Conservation (phyloP, 2,113 vertebrate species). For the Seriola aureovittata region DNA sequence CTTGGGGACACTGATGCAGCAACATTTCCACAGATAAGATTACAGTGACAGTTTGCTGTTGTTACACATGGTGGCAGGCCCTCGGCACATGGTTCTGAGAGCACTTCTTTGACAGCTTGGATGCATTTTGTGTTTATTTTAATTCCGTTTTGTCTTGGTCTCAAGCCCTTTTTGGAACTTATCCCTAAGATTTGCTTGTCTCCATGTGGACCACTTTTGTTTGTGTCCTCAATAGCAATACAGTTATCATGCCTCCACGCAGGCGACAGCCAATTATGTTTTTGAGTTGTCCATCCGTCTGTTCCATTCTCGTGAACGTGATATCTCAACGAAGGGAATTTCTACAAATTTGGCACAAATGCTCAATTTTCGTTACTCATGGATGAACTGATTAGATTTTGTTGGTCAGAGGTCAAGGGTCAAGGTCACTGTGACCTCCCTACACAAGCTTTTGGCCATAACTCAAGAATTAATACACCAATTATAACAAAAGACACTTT, state of each 20-base stretch:
- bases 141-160: not conserved
- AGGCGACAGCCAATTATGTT: too few species aligned
- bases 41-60: constrained; percentile 41
- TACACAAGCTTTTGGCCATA: too few species aligned
- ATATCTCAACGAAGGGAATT: too few species aligned
- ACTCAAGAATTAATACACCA: too few species aligned
- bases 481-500: too few species aligned
- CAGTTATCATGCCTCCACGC: not conserved
- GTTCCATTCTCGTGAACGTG: too few species aligned
- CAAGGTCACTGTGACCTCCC: too few species aligned
- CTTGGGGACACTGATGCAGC: constrained; percentile 28
- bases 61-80: constrained; percentile 24
- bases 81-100: not conserved
- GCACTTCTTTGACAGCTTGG: not conserved
- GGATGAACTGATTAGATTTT: too few species aligned
- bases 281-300: too few species aligned
- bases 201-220: not conserved
- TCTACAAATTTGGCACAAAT: too few species aligned
- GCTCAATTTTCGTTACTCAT: too few species aligned
- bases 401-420: too few species aligned
- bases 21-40: constrained; percentile 43
- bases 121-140: constrained; percentile 27
- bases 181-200: not conserved
- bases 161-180: not conserved
- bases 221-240: not conserved